phyloP scores from a whole-genome alignment of 2,113 vertebrate genomes.

The Atrichornis clamosus region DNA sequence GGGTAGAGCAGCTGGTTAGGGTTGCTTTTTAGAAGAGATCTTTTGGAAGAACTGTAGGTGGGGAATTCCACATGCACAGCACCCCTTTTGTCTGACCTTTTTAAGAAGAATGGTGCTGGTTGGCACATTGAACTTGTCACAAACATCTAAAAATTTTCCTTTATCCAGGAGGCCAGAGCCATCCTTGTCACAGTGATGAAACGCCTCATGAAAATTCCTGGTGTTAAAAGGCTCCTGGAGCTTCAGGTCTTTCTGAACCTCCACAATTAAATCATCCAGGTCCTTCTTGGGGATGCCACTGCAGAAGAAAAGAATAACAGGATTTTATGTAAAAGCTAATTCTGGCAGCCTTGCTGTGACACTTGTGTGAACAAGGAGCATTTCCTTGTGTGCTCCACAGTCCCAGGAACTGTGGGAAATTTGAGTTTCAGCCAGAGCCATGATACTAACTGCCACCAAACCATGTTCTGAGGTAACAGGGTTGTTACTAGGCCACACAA shows the following conservation, averaged over 20 bases:
- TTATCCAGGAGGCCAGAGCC: constrained; percentile 63
- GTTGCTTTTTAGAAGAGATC: not conserved
- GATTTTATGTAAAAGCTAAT: not conserved
- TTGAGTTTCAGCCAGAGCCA: not conserved
- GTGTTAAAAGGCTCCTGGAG: constrained; percentile 11
- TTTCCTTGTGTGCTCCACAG: not conserved
- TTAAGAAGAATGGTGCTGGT: constrained; percentile 40
- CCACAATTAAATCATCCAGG: constrained; percentile 43
- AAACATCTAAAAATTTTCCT: constrained; percentile 60
- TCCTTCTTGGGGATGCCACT: constrained; percentile 30
- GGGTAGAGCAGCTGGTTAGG: not conserved
- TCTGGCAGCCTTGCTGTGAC: not conserved
- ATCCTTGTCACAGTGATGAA: constrained; percentile 60
- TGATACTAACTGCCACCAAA: not conserved
- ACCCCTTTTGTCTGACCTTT: constrained; percentile 61
- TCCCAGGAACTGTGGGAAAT: not conserved
- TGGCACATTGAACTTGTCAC: constrained; percentile 52
- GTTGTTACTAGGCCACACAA: not conserved
- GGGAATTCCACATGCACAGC: not conserved
- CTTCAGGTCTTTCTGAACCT: constrained; percentile 64
- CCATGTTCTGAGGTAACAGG: not conserved
- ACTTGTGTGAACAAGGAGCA: not conserved
- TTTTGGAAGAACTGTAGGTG: not conserved
- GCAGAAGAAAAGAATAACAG: not conserved
- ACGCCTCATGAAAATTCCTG: constrained; percentile 3